Evolutionary conservation across 1,140 invertebrate species (phyloP), one percentile per base, ranked within the genome.

Genomic region (Panagrolaimus sp.): DNA sequence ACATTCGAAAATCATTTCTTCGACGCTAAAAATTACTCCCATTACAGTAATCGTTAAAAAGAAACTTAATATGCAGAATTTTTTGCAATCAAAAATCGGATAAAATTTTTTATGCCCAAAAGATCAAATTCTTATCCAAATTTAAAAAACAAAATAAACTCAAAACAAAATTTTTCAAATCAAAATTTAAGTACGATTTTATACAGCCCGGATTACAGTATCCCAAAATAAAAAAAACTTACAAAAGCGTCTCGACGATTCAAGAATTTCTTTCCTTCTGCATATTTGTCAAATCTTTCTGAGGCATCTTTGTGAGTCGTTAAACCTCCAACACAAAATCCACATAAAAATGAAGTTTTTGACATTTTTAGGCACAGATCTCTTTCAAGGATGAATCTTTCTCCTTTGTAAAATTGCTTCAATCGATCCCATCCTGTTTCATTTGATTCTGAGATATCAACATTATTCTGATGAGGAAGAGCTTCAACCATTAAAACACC

Each of bases 191-290:
- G n/a, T n/a, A n/a, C n/a, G n/a, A n/a, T n/a, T n/a, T n/a, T n/a
- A n/a, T n/a, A n/a, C n/a, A n/a, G n/a, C n/a, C n/a, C n/a, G 7
- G 32, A 38, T 38, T 38, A 38, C 32, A 4, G 32, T 38, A 38
- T 4, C 32, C 7, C 2, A 38, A 38, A 7, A 38, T 4, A 38
- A 38, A 7, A 38, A 38, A 38, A 38, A 38, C 32, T 38, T 38
- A 38, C 32, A n/a, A 43, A 17, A 43, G 63, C 63, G 21, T 64
- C 63, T 3, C 63, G 28, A 9, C 43, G 17, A 43, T 32, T 43
- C 14, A 64, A 17, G 17, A 64, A 64, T 43, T 32, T 64, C 17
- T 64, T 64, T 9, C 63, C 63, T 9, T n/a, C 26, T 17, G 63
- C 63, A 64, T 64, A 28, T 1, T 28, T 21, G 4, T 58, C 52